phyloP scores from a whole-genome alignment of 2,888 invertebrate species.

The Diarsia dahlii region DNA sequence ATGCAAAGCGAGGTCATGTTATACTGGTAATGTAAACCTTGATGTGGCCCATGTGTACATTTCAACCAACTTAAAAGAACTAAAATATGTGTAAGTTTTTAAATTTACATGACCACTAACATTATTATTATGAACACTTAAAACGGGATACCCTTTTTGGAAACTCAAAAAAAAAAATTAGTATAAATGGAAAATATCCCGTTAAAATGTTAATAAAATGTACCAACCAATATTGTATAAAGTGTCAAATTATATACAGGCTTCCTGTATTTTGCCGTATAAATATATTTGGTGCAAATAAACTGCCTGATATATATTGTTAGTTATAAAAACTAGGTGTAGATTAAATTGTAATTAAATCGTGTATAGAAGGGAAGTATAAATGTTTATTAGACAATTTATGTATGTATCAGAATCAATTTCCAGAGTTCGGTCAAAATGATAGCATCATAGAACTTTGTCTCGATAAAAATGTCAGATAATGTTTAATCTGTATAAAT shows the following conservation, averaged over 20 bases:
- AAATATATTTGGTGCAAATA: neutral
- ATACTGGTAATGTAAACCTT: no score
- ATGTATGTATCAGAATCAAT: constrained; percentile 6
- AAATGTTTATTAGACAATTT: constrained; percentile 21
- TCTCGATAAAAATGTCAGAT: neutral
- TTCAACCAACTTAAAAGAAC: neutral
- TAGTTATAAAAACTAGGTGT: constrained; percentile 21
- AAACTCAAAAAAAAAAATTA: no score
- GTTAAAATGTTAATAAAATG: no score
- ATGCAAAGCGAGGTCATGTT: no score
- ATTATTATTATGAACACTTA: no score
- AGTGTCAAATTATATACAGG: neutral
- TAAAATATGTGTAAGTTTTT: neutral
- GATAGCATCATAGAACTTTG: neutral
- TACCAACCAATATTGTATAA: neutral
- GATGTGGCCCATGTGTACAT: no score
- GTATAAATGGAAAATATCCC: no score
- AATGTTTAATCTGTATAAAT: no score
- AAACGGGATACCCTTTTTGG: no score
- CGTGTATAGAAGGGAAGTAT: constrained; percentile 37
- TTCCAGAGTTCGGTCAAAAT: neutral
- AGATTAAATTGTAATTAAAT: constrained; percentile 36
- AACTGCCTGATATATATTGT: constrained; percentile 25
- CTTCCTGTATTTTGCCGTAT: neutral
- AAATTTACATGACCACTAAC: no score